A percentile compares a stretch with the other conserved stretches of the same genome.
These are phyloP conservation scores for Parapristionchus giblindavisi DNA, from an alignment of 2,888 invertebrate species.

Conservation along the genomic window DNA sequence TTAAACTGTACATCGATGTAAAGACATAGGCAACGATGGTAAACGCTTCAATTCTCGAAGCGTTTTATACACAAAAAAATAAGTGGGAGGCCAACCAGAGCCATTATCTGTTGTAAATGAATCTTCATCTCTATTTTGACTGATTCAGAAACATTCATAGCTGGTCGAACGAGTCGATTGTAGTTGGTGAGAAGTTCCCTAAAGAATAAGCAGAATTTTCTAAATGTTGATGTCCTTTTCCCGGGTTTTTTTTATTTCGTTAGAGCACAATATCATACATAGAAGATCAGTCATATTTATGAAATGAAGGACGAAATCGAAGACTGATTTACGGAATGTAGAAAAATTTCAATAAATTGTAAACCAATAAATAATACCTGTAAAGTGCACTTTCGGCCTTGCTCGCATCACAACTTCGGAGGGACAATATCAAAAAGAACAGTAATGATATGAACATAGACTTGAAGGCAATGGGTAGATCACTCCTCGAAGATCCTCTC, in stretches of 20 bases:
- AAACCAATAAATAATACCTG: not conserved
- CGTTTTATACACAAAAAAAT: too few relatives aligned
- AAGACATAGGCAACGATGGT: not conserved
- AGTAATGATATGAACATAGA: too few relatives aligned
- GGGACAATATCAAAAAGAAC: not conserved
- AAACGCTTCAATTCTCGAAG: too few relatives aligned
- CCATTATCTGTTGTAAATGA: constrained; percentile 61
- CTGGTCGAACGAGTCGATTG: constrained; percentile 57
- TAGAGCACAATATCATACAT: too few relatives aligned
- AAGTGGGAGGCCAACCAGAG: constrained; percentile 43
- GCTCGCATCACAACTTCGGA: not conserved
- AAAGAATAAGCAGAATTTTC: constrained; percentile 15
- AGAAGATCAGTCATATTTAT: too few relatives aligned
- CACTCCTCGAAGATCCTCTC: too few relatives aligned
- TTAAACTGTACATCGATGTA: not conserved
- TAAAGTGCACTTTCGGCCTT: constrained; percentile 12
- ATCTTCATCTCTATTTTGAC: constrained; percentile 60
- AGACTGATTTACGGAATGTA: too few relatives aligned
- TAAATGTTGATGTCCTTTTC: not conserved
- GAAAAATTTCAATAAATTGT: not conserved
- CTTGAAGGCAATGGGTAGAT: too few relatives aligned
- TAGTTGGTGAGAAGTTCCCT: constrained; percentile 57
- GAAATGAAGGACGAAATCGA: too few relatives aligned
- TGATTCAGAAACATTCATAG: constrained; percentile 49
- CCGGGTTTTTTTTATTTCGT: too few relatives aligned